Conservation (phyloP, 2,797 vertebrate species). For the Perodicticus potto region DNA sequence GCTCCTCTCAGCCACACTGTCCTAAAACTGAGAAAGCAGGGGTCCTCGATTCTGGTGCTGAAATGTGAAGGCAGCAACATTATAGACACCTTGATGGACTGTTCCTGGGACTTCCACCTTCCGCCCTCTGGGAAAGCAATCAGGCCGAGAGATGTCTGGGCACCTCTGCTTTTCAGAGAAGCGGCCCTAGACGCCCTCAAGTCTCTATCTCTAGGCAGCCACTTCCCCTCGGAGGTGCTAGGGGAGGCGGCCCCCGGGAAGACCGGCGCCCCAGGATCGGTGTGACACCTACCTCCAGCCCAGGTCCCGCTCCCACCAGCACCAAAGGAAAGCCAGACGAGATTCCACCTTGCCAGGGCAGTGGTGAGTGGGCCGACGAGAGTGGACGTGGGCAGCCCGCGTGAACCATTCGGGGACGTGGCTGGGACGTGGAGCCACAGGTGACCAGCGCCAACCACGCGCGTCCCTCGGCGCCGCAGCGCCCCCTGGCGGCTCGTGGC, state of each 20-base stretch:
- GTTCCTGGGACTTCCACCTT: background rate
- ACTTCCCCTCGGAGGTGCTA: background rate
- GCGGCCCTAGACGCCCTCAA: background rate
- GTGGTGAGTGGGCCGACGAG: too few species aligned
- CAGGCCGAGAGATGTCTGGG: background rate
- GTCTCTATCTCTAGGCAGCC: background rate
- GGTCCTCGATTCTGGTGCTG: background rate
- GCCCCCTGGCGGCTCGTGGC: background rate
- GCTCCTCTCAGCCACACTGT: background rate
- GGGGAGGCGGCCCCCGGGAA: background rate
- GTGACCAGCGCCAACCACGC: background rate
- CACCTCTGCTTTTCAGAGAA: background rate
- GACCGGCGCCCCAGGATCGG: too few species aligned
- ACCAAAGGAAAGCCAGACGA: background rate
- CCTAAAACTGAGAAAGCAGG: background rate
- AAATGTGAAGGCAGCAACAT: too few species aligned
- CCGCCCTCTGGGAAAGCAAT: accelerated
- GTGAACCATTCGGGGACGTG: too few species aligned
- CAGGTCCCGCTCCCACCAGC: too few species aligned
- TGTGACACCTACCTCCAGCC: background rate
- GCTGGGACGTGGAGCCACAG: too few species aligned
- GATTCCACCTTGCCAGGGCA: accelerated
- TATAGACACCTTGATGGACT: background rate
- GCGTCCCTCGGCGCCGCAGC: background rate
- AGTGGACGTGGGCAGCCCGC: background rate